phyloP scores from a whole-genome alignment of 1,140 invertebrate genomes.

The Paramacrobiotus metropolitanus region DNA sequence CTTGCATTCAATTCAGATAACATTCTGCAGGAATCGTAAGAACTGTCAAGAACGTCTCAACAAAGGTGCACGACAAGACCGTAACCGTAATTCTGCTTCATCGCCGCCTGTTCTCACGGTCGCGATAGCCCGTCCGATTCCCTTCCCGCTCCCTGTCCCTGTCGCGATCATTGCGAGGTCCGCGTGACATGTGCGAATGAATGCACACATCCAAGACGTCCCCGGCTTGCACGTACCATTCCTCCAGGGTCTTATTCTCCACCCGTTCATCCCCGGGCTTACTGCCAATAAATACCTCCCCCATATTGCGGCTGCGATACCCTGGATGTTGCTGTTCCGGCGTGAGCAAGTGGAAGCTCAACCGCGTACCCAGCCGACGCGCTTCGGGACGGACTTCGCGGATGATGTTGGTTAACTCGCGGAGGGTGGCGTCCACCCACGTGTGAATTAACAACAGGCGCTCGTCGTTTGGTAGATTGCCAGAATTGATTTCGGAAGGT shows the following conservation, averaged over 20 bases:
- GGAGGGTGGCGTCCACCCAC: constrained; percentile 77
- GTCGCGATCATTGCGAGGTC: background rate
- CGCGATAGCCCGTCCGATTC: background rate
- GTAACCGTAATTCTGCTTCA: too few relatives aligned
- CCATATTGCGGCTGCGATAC: constrained; percentile 76
- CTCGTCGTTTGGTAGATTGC: constrained; percentile 70
- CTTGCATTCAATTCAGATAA: too few relatives aligned
- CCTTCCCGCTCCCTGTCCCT: background rate
- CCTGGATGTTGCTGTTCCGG: constrained; percentile 50
- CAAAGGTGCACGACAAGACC: too few relatives aligned
- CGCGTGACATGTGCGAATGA: constrained; percentile 33
- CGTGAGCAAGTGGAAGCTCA: constrained; percentile 85
- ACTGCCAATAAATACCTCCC: constrained; percentile 19
- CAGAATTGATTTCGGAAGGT: constrained; percentile 63
- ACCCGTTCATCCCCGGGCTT: background rate
- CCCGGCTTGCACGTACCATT: constrained; percentile 55
- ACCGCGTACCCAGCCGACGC: constrained; percentile 78
- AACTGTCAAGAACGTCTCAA: too few relatives aligned
- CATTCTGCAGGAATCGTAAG: too few relatives aligned
- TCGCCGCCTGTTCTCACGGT: background rate
- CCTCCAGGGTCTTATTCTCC: background rate
- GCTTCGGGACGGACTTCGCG: constrained; percentile 96
- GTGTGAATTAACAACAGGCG: constrained; percentile 62
- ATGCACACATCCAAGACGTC: constrained; percentile 95
- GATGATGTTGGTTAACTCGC: constrained; percentile 77